phyloP scores from a whole-genome alignment of 2,888 invertebrate species.

The Diplolepis rosae region DNA sequence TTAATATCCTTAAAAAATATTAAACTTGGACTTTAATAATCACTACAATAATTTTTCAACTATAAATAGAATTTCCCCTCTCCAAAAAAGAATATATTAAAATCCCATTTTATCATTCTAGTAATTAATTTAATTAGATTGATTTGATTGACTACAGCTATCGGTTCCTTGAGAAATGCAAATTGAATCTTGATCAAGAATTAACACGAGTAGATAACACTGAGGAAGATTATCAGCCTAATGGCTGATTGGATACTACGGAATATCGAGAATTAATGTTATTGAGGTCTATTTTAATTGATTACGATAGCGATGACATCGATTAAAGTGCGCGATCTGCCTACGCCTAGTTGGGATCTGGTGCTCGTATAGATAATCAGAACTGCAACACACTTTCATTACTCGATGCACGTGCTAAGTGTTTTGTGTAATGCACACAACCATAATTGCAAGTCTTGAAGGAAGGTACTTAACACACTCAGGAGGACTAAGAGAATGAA shows the following conservation, averaged over 20 bases:
- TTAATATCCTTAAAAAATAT: too few species aligned
- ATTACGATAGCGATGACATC: slow-evolving; percentile 12
- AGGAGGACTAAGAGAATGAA: not conserved
- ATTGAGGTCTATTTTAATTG: slow-evolving; percentile 13
- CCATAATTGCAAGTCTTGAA: slow-evolving; percentile 3
- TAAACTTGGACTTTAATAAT: too few species aligned
- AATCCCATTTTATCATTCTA: too few species aligned
- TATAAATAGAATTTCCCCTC: too few species aligned
- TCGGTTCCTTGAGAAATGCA: slow-evolving; percentile 1
- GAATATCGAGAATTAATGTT: slow-evolving; percentile 6
- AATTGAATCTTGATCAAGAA: slow-evolving; percentile 13
- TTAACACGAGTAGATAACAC: not conserved
- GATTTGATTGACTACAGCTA: not conserved
- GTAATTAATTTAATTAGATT: not conserved
- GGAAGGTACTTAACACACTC: not conserved
- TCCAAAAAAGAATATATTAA: too few species aligned
- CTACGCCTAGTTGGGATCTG: not conserved
- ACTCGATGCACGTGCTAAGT: slow-evolving; percentile 8
- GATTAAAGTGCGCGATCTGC: slow-evolving; percentile 7
- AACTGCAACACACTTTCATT: slow-evolving; percentile 27
- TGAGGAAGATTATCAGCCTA: slow-evolving; percentile 23
- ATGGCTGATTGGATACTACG: slow-evolving; percentile 8
- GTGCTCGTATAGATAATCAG: slow-evolving; percentile 14
- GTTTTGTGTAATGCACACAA: slow-evolving; percentile 16
- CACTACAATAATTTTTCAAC: too few species aligned